Evolutionary conservation across 1,140 invertebrate genomes (phyloP), one percentile per base, ranked within the genome.

Genomic region (Mycetomoellerius zeteki): DNA sequence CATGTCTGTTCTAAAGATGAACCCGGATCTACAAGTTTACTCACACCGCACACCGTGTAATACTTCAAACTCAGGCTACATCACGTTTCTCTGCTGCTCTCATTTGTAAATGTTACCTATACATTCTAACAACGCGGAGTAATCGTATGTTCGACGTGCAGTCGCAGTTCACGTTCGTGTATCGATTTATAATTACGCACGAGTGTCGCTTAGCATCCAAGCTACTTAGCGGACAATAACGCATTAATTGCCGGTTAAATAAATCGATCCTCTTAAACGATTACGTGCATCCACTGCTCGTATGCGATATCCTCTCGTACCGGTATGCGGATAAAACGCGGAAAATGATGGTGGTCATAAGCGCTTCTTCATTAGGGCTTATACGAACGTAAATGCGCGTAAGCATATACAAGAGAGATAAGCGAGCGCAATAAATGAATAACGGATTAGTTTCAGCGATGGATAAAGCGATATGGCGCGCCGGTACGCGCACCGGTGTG

Each of bases 391-490:
- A 27, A 27, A 73, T 33, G 67, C 58, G 72, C 56, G 78, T 67
- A 72, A 77, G 52, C 43, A 62, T 54, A 60, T 56, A 56, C 56
- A 30, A 27, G 67, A 30, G 58, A n/a, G 85, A 90, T 87, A 87
- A 78, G 73, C 85, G 81, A 52, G 19, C 47, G 71, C 65, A 72
- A 87, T 90, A 89, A 82, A 90, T 67, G 86, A 89, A 75, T 89
- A 86, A 64, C 78, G 78, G 78, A 87, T 89, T 90, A 89, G 86
- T 87, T 88, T 87, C 85, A 78, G 76, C 89, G 71, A 90, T 87
- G 72, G 89, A 87, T 90, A 84, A 82, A 87, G 24, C 33, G 62
- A 58, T 50, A 56, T 50, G 19, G n/a, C 52, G n/a, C 52, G 27
- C 50, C 72, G 75, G 50, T 81, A 77, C 27, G 52, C 73, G 58